Percentiles rank a stretch among this genome's conserved stretches.
Evolutionary conservation across 2,797 vertebrate genomes (phyloP).

Genomic region (Diglossa cyanea): DNA sequence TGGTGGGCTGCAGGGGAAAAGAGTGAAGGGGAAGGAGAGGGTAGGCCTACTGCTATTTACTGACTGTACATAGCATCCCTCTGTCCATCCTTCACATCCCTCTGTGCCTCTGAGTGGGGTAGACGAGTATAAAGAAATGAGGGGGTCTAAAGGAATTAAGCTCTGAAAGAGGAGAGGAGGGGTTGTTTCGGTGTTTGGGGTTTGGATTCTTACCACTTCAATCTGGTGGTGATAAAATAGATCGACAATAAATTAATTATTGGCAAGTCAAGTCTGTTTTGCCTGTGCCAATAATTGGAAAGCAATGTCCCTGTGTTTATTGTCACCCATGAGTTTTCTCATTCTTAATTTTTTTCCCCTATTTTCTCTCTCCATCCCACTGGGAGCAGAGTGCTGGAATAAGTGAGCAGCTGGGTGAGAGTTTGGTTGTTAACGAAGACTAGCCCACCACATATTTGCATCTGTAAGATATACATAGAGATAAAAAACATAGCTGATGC

Average conservation of each 20-base stretch:
- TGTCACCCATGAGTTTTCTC: background rate
- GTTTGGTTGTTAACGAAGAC: background rate
- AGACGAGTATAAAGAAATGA: background rate
- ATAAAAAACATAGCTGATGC: background rate
- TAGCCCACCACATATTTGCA: background rate
- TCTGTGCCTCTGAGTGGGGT: background rate
- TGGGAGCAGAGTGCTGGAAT: background rate
- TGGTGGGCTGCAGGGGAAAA: too few relatives aligned
- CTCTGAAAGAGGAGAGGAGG: background rate
- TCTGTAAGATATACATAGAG: background rate
- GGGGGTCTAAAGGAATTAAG: background rate
- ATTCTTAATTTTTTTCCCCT: background rate
- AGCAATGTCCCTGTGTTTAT: background rate
- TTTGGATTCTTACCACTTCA: background rate
- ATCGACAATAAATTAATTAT: background rate
- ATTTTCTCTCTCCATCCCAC: background rate
- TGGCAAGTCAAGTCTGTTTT: background rate
- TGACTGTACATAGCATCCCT: too few relatives aligned
- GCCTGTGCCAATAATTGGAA: background rate
- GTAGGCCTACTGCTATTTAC: too few relatives aligned
- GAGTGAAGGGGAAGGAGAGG: too few relatives aligned
- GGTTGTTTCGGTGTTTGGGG: accelerated
- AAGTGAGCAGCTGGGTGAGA: background rate
- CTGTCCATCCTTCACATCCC: too few relatives aligned
- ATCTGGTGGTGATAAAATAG: background rate